A percentile compares a stretch with the other conserved stretches of the same genome.
Evolutionary conservation across 2,888 invertebrate species (phyloP).

Genomic region (Acronicta leporina): DNA sequence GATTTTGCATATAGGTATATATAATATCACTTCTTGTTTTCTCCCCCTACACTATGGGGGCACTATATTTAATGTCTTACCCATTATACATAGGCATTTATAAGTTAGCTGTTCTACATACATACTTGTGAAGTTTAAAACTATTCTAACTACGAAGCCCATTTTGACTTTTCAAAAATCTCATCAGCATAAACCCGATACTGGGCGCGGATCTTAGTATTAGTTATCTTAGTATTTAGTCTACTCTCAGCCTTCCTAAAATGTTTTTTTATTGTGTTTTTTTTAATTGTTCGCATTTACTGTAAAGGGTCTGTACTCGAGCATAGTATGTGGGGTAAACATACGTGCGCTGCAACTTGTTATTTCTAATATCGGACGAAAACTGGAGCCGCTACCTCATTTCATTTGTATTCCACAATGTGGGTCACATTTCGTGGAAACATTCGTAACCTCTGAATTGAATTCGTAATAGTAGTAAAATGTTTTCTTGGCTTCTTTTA

Average conservation of each 20-base stretch:
- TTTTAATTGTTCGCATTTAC: neutral
- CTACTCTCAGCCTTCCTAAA: too few relatives aligned
- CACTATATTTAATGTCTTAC: slow-evolving; percentile 14
- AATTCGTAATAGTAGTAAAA: slow-evolving; percentile 54
- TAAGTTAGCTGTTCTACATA: too few relatives aligned
- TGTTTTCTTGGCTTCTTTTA: slow-evolving; percentile 42
- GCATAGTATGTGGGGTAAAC: slow-evolving; percentile 35
- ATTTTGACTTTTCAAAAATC: too few relatives aligned
- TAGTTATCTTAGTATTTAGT: too few relatives aligned
- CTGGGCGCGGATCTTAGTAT: too few relatives aligned
- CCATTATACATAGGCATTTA: slow-evolving; percentile 15
- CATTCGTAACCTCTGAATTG: slow-evolving; percentile 58
- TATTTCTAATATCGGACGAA: slow-evolving; percentile 55
- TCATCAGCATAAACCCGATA: too few relatives aligned
- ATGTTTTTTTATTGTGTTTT: too few relatives aligned
- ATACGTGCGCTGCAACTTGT: slow-evolving; percentile 49
- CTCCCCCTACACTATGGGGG: slow-evolving; percentile 14
- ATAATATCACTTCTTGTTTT: slow-evolving; percentile 23
- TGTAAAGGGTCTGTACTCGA: slow-evolving; percentile 11
- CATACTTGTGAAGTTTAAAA: too few relatives aligned
- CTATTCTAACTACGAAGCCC: too few relatives aligned
- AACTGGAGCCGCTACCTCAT: slow-evolving; percentile 51
- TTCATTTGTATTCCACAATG: slow-evolving; percentile 62
- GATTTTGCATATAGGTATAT: neutral
- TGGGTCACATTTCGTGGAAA: slow-evolving; percentile 60